Conservation (phyloP, 1,140 invertebrate genomes). For the Pteromalus puparum region DNA sequence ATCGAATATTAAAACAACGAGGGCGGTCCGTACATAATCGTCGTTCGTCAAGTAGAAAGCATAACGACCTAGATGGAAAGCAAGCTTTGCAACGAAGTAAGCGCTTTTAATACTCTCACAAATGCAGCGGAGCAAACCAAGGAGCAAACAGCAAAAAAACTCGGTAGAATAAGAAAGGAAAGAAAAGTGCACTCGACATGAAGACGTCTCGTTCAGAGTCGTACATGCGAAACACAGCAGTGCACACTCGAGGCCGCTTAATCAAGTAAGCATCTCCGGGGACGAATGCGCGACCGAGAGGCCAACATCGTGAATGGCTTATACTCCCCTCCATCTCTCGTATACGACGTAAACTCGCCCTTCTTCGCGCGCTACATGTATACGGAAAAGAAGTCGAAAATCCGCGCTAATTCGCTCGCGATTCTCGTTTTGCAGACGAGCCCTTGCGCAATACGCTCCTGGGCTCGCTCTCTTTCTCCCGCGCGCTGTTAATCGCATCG, state of each 20-base stretch:
- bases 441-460: not conserved
- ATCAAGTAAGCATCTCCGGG: slow-evolving; percentile 47
- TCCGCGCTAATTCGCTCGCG: not conserved
- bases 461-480: too few relatives aligned
- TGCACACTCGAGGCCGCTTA: slow-evolving; percentile 31
- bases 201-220: slow-evolving; percentile 15
- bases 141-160: not conserved
- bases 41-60: not conserved
- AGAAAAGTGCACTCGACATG: not conserved
- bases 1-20: too few relatives aligned
- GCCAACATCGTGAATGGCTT: slow-evolving; percentile 5
- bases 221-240: slow-evolving; percentile 31
- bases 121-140: not conserved
- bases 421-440: not conserved
- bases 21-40: too few relatives aligned
- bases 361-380: not conserved
- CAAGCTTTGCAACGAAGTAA: not conserved
- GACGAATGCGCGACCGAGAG: slow-evolving; percentile 22
- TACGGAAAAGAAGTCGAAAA: slow-evolving; percentile 1
- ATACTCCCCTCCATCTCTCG: not conserved
- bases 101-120: not conserved
- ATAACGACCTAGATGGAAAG: not conserved
- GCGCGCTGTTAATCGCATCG: slow-evolving; percentile 39
- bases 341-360: too few relatives aligned
- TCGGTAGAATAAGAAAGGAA: not conserved